These are phyloP conservation scores for Strigops habroptila DNA, from an alignment of 2,113 vertebrate genomes.

Conservation along the genomic window DNA sequence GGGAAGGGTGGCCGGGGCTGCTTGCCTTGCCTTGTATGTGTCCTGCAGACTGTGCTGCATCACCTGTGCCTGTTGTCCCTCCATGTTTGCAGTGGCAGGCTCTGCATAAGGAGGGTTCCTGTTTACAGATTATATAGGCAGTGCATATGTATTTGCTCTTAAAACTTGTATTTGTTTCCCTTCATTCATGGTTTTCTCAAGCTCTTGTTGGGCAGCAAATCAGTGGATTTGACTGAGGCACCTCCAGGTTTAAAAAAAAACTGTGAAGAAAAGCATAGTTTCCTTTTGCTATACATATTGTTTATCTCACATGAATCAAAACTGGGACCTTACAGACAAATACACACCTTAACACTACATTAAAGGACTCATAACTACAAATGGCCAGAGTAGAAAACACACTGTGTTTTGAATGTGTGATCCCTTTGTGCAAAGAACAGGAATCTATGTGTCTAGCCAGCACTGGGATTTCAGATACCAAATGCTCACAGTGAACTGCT, in stretches of 20 bases:
- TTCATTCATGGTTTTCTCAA: neutral
- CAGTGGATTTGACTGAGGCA: neutral
- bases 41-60: neutral
- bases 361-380: neutral
- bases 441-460: neutral
- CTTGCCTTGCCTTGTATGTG: neutral
- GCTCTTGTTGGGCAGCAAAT: neutral
- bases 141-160: neutral
- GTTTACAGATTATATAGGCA: neutral
- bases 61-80: accelerated
- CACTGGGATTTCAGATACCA: slow-evolving; percentile 21
- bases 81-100: neutral
- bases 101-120: neutral
- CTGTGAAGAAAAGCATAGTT: neutral
- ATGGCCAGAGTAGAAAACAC: neutral
- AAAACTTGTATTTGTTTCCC: neutral
- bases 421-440: neutral
- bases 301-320: neutral
- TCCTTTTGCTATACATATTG: neutral
- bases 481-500: slow-evolving; percentile 23
- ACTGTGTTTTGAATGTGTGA: neutral
- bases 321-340: neutral
- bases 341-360: neutral
- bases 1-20: neutral
- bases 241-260: neutral